Evolutionary conservation across 2,797 vertebrate genomes (phyloP).

Genomic region (Pterois miles): DNA sequence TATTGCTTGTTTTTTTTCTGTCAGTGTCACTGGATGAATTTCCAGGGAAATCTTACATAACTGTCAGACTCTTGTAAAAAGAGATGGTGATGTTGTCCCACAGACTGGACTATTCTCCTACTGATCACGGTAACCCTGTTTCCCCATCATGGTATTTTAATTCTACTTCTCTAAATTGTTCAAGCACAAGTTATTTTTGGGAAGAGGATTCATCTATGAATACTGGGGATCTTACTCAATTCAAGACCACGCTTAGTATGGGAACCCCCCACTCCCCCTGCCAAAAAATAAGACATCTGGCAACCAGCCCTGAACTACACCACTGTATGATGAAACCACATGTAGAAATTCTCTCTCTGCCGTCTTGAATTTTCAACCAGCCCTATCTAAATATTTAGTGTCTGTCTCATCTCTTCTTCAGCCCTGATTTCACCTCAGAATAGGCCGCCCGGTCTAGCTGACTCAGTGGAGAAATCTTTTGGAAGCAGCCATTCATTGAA

Average conservation of each 20-base stretch:
- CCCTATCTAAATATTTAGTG: slow-evolving; percentile 63
- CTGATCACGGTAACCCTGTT: neutral
- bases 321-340: slow-evolving; percentile 49
- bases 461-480: slow-evolving; percentile 11
- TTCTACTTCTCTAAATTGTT: neutral
- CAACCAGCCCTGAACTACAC: slow-evolving; percentile 24
- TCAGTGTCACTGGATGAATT: neutral
- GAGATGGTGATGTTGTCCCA: neutral
- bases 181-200: neutral
- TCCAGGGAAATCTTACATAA: neutral
- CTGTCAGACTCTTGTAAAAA: neutral
- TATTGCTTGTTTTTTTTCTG: neutral
- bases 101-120: neutral
- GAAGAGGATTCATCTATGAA: neutral
- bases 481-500: neutral
- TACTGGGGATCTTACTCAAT: neutral
- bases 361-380: slow-evolving; percentile 38
- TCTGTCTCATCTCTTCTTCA: slow-evolving; percentile 27
- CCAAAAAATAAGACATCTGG: slow-evolving; percentile 36
- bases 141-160: neutral
- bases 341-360: slow-evolving; percentile 62
- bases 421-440: slow-evolving; percentile 27
- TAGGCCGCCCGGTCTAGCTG: neutral
- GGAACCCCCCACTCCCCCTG: neutral
- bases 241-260: neutral